Percentiles rank a stretch among this genome's conserved stretches.
Conservation (phyloP, 1,140 invertebrate genomes). For the Battus philenor region DNA sequence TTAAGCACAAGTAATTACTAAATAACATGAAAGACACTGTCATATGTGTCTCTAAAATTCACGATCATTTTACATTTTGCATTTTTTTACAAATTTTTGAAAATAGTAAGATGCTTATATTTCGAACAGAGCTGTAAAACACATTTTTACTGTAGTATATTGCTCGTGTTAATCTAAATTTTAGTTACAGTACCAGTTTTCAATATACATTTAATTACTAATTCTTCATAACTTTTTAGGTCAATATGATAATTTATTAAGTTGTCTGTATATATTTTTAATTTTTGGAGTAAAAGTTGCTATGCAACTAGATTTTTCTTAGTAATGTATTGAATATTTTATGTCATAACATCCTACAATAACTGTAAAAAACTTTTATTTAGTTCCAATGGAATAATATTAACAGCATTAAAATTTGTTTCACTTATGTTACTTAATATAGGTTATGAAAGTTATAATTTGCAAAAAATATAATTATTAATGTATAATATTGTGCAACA, state of each 20-base stretch:
- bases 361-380: not conserved
- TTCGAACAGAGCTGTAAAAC: too few relatives aligned
- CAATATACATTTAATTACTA: too few relatives aligned
- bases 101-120: too few relatives aligned
- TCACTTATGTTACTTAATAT: not conserved
- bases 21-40: too few relatives aligned
- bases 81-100: too few relatives aligned
- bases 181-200: too few relatives aligned
- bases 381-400: not conserved
- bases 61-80: too few relatives aligned
- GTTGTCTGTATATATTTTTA: constrained; percentile 1
- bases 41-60: too few relatives aligned
- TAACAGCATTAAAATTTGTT: not conserved
- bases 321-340: not conserved
- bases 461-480: not conserved
- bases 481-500: not conserved
- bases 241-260: not conserved
- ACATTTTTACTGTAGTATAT: too few relatives aligned
- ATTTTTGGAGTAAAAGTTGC: not conserved
- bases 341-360: not conserved
- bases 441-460: not conserved
- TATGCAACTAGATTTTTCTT: not conserved
- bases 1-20: too few relatives aligned
- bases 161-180: too few relatives aligned
- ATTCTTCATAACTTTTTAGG: too few relatives aligned